phyloP scores from a whole-genome alignment of 2,888 invertebrate species.

The Elmis aenea region DNA sequence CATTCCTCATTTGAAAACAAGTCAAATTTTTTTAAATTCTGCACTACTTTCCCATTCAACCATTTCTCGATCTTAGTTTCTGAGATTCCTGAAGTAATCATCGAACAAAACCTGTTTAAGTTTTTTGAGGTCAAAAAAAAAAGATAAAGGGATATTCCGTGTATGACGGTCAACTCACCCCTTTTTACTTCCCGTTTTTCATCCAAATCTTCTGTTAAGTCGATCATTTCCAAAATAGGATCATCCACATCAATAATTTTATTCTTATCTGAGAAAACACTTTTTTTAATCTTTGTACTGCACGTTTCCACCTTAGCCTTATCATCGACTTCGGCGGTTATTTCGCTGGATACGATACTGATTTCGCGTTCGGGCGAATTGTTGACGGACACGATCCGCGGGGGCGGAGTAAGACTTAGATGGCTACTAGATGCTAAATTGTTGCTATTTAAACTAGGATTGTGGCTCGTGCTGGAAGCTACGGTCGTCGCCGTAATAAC shows the following conservation, averaged over 20 bases:
- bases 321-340: constrained; percentile 13
- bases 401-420: constrained; percentile 1
- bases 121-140: neutral
- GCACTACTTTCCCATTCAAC: no score
- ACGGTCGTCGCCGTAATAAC: neutral
- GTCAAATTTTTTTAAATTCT: no score
- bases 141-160: no score
- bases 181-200: constrained; percentile 43
- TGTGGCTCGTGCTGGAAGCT: neutral
- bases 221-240: constrained; percentile 52
- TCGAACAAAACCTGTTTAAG: no score
- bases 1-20: no score
- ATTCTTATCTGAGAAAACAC: no score
- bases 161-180: no score
- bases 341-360: constrained; percentile 7
- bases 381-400: no score
- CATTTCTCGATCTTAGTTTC: no score
- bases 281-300: no score
- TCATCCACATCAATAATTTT: constrained; percentile 45
- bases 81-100: no score
- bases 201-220: constrained; percentile 56
- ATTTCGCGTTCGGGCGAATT: neutral
- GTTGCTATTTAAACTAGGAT: constrained; percentile 1
- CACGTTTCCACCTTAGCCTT: constrained; percentile 16
- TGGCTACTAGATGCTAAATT: neutral